Conservation (phyloP, 2,888 invertebrate species). For the Asteroscopus sphinx region DNA sequence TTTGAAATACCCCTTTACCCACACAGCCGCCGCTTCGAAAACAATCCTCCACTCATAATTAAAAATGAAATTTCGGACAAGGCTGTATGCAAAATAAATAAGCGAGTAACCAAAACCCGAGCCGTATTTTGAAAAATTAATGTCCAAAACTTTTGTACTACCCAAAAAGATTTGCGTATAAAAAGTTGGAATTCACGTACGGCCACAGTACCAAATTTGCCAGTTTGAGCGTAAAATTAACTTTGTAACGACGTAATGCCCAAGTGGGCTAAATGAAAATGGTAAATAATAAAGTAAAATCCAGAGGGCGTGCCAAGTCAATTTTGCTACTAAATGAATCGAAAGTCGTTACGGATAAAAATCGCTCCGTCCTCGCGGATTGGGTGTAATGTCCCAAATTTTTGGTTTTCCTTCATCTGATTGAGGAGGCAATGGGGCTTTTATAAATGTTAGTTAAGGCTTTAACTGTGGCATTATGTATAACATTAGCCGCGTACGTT, state of each 20-base stretch:
- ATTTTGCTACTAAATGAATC: constrained; percentile 70
- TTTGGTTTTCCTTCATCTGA: constrained; percentile 56
- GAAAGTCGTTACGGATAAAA: constrained; percentile 67
- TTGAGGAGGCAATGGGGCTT: constrained; percentile 44
- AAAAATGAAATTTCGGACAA: constrained; percentile 34
- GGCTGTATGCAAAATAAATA: constrained; percentile 40
- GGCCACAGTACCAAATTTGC: constrained; percentile 43
- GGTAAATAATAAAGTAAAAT: constrained; percentile 72
- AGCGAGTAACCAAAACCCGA: constrained; percentile 36
- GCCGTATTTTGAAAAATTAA: constrained; percentile 44
- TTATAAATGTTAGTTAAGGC: constrained; percentile 39
- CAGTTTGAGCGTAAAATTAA: constrained; percentile 63
- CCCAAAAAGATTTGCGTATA: constrained; percentile 48
- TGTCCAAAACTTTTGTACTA: constrained; percentile 46
- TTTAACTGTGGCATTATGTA: constrained; percentile 5
- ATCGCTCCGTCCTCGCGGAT: constrained; percentile 48
- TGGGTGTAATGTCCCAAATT: constrained; percentile 56
- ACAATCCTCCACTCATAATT: constrained; percentile 41
- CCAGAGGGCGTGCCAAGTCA: constrained; percentile 67
- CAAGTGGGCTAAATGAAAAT: constrained; percentile 68
- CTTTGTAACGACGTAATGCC: constrained; percentile 62
- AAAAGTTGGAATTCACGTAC: constrained; percentile 46
- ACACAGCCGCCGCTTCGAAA: constrained; percentile 18
- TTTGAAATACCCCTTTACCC: background rate
- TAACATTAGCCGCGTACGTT: background rate